phyloP scores from a whole-genome alignment of 2,113 vertebrate species.

The Nyctibius bracteatus region DNA sequence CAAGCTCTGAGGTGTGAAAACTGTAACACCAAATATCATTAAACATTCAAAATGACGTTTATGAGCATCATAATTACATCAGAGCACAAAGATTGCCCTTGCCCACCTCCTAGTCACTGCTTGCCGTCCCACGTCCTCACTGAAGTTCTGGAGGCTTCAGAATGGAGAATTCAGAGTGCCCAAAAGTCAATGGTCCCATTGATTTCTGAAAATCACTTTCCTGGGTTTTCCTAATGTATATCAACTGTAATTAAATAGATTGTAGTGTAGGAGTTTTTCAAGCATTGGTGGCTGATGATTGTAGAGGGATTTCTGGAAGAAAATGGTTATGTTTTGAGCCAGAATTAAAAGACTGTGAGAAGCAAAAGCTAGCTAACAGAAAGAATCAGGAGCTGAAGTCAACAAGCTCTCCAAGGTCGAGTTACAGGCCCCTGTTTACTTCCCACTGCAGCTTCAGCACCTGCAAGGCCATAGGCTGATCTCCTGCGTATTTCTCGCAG shows the following conservation, averaged over 20 bases:
- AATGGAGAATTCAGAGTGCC: fast-evolving
- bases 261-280: no score
- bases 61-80: background rate
- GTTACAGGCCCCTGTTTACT: no score
- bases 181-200: fast-evolving
- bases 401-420: no score
- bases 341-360: no score
- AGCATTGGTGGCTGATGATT: no score
- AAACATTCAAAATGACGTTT: background rate
- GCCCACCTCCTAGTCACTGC: background rate
- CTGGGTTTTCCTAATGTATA: background rate
- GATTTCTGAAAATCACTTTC: background rate
- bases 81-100: background rate
- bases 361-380: no score
- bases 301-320: no score
- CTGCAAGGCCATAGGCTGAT: no score
- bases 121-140: background rate
- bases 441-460: no score
- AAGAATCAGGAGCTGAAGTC: no score
- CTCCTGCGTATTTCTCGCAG: no score
- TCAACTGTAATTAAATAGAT: background rate
- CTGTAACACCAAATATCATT: background rate
- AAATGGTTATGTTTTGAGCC: no score
- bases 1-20: background rate
- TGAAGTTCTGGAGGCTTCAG: background rate